Percentiles rank a stretch among this genome's conserved stretches.
Evolutionary conservation across 2,888 invertebrate genomes (phyloP).

Genomic region (Sericinus montela): DNA sequence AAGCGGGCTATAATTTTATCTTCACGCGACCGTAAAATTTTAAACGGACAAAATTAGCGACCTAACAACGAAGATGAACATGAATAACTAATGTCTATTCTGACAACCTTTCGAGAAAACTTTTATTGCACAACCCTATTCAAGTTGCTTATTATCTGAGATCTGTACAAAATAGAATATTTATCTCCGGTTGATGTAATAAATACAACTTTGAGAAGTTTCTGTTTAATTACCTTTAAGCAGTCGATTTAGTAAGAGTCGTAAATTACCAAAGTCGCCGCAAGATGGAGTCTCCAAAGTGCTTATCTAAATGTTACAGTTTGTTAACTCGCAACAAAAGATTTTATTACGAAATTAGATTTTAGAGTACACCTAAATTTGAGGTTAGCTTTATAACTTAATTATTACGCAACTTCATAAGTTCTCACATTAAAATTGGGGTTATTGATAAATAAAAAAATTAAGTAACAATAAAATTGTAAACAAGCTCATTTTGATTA

Average conservation of each 20-base stretch:
- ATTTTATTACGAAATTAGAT: background rate
- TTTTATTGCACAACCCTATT: conserved; percentile 48
- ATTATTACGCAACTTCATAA: no score
- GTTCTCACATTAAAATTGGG: no score
- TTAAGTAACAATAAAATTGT: no score
- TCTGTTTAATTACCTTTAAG: conserved; percentile 9
- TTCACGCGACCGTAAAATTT: conserved; percentile 37
- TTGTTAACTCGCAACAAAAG: background rate
- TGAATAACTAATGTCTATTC: conserved; percentile 65
- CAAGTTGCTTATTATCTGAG: conserved; percentile 41
- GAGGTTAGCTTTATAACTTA: no score
- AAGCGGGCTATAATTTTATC: conserved; percentile 39
- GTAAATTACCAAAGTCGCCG: background rate
- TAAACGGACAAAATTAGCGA: conserved; percentile 44
- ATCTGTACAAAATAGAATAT: conserved; percentile 1
- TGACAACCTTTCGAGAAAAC: conserved; percentile 54
- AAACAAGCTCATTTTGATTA: no score
- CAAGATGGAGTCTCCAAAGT: background rate
- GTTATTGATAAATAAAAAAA: no score
- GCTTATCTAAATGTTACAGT: background rate
- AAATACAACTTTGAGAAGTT: conserved; percentile 3
- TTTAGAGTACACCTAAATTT: no score
- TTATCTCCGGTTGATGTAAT: background rate
- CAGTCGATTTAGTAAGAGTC: background rate
- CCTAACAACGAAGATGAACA: conserved; percentile 60